These are phyloP conservation scores for Sus scrofa DNA, from an alignment of 2,113 vertebrate genomes.

Conservation along the genomic window T2T-Sscrofa CM000816.6:35473501-35474000, in stretches of 20 bases:
- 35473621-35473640: conserved; percentile 70
- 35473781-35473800: not conserved
- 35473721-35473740: conserved; percentile 56
- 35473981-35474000: not conserved
- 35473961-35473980: not conserved
- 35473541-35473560: not conserved
- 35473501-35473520: conserved; percentile 55
- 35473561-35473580: conserved; percentile 13
- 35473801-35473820: not conserved
- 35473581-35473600: conserved; percentile 19
- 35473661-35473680: conserved; percentile 62
- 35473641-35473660: conserved; percentile 65
- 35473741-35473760: conserved; percentile 47
- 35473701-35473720: not conserved
- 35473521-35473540: not conserved
- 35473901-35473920: not conserved
- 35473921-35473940: not conserved
- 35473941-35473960: not conserved
- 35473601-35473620: conserved; percentile 32
- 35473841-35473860: conserved; percentile 4
- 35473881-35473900: not conserved
- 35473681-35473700: conserved; percentile 49
- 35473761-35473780: conserved; percentile 51
- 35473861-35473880: not conserved
- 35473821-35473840: conserved; percentile 1